Evolutionary conservation across 2,113 vertebrate species (phyloP), one percentile per base, ranked within the genome.

Genomic region (Dendropsophus ebraccatus): DNA sequence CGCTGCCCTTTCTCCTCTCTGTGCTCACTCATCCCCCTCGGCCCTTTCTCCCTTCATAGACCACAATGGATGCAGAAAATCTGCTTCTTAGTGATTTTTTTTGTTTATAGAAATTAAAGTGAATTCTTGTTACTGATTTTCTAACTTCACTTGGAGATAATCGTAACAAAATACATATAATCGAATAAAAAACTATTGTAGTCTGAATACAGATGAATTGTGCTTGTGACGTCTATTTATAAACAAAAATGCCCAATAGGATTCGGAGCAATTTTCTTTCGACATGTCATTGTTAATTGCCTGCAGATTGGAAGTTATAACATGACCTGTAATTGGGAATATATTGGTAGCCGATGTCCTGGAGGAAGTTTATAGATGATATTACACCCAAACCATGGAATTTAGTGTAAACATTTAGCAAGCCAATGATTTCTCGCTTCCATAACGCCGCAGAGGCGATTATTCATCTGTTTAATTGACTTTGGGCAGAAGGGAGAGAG

Each of bases 381-480:
- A 21, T 17, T 85, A 41, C 49, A 45, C 1, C 8, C 56, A 23
- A 74, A 80, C 47, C 52, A 21, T 70, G n/a, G 75, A 79, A 74
- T 58, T 17, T 72, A 32, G n/a, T 62, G 25, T 81, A 73, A 80
- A 74, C 50, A 81, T 49, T 16, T n/a, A 30, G 6, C 1, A 5
- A 67, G 28, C 5, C 16, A 25, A 74, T 74, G 19, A 73, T 81
- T 74, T 86, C 67, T 81, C 21, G 67, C 52, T 25, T 81, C 41
- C 62, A 41, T 49, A 73, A 14, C 1, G 54, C 28, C 73, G 37
- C 25, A 73, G 67, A 60, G 50, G 67, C 28, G 69, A 86, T 86
- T 72, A 81, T 86, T 86, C 67, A 62, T 81, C 85, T 86, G 78
- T 86, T 81, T 81, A 86, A 81, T 86, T 81, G 77, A 86, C 77